Conservation (phyloP, 2,888 invertebrate species). For the Drosophila heteroneura region DNA sequence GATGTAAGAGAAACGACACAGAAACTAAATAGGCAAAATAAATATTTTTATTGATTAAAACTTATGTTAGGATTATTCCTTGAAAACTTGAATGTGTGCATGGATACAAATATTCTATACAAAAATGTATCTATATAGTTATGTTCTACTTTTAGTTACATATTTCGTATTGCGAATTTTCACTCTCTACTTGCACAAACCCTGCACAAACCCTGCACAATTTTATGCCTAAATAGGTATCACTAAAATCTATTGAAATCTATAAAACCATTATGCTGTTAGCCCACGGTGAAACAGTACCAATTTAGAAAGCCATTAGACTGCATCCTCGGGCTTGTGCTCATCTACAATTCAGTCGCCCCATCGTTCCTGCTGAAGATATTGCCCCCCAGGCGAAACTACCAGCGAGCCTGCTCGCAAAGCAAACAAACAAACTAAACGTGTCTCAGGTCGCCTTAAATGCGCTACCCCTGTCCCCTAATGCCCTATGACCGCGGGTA, state of each 20-base stretch:
- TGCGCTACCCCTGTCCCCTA: constrained; percentile 15
- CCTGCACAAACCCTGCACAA: neutral
- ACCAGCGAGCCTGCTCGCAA: constrained; percentile 30
- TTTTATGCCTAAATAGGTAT: neutral
- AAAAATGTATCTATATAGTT: neutral
- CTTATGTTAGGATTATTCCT: neutral
- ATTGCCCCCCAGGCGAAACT: constrained; percentile 30
- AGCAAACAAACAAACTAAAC: constrained; percentile 69
- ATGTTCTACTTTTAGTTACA: neutral
- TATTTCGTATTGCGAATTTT: neutral
- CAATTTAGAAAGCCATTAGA: constrained; percentile 42
- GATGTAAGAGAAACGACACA: neutral
- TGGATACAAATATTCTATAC: neutral
- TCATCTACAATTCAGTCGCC: constrained; percentile 4
- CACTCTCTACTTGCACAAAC: neutral
- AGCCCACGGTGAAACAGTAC: neutral
- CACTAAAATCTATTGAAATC: no score
- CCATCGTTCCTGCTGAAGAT: neutral
- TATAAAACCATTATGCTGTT: constrained; percentile 2
- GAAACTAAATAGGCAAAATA: neutral
- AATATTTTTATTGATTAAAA: neutral
- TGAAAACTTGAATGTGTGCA: neutral
- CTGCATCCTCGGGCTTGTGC: neutral
- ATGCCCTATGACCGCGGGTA: constrained; percentile 44
- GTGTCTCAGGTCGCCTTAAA: constrained; percentile 39